phyloP scores from a whole-genome alignment of 2,113 vertebrate species.

The Pelusios castaneus region DNA sequence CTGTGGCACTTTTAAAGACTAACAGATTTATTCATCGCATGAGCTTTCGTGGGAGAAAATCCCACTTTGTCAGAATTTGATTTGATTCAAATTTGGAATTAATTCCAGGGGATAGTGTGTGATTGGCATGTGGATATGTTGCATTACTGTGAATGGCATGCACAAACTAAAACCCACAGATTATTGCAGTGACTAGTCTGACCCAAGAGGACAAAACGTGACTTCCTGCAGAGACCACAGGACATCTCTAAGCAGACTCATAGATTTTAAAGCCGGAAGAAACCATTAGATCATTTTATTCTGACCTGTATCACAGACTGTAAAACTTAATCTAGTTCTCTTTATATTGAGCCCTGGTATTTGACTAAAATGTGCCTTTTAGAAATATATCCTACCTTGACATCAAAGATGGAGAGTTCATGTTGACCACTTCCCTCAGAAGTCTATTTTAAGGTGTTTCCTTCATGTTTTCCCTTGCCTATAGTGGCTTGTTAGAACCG shows the following conservation, averaged over 20 bases:
- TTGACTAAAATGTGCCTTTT: fast-evolving
- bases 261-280: fast-evolving
- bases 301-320: neutral
- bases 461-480: neutral
- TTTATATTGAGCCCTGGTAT: fast-evolving
- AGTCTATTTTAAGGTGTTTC: fast-evolving
- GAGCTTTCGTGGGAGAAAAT: too few relatives aligned
- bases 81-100: too few relatives aligned
- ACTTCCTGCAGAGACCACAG: fast-evolving
- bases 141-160: fast-evolving
- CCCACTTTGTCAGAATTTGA: too few relatives aligned
- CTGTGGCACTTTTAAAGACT: too few relatives aligned
- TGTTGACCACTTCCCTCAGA: fast-evolving
- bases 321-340: fast-evolving
- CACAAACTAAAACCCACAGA: fast-evolving
- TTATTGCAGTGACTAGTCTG: fast-evolving
- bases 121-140: neutral
- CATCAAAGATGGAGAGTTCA: neutral
- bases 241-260: neutral
- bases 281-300: neutral
- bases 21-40: too few relatives aligned
- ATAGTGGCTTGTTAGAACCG: neutral
- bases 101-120: neutral
- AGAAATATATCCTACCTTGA: fast-evolving
- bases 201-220: fast-evolving